Evolutionary conservation across 2,113 vertebrate species (phyloP), one percentile per base, ranked within the genome.

Genomic region (Lampris incognitus): DNA sequence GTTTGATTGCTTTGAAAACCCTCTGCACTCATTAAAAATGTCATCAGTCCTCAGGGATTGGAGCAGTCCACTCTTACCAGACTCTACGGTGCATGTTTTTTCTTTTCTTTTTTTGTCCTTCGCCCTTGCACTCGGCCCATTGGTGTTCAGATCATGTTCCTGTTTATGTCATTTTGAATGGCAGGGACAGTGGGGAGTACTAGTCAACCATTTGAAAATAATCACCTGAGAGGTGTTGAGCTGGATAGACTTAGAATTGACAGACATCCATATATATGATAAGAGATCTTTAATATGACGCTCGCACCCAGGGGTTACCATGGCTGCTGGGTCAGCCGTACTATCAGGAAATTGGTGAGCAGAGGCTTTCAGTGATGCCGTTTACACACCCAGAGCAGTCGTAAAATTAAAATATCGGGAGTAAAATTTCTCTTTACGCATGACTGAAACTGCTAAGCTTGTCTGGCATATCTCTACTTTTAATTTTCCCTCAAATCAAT

Each of bases 241-340:
- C 38, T 81, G 50, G 36, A 63, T 59, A 13, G 68, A 77, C 78
- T 86, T 86, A 24, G n/a, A 69, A 81, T 40, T 71, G 72, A 85
- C 54, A 61, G 70, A 66, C 81, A 65, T 82, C 76, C 82, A 49
- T 73, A 78, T 62, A 50, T 67, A 57, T 57, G 66, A 82, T 85
- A 79, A 81, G 40, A 51, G 36, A 78, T 82, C 67, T 85, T 82
- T 89, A 81, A 88, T 86, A 67, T 60, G 24, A 81, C 2, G 65
- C 50, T 9, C n/a, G 67, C 69, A 76, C 62, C 52, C 46, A 72
- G 75, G 50, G 69, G 60, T 85, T 79, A 52, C 79, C 44, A 9
- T 85, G 66, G 56, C 64, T 79, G 67, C 37, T 63, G 72, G 58
- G 82, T 73, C 79, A 41, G 75, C 58, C 55, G 50, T 55, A 63